A percentile compares a stretch with the other conserved stretches of the same genome.
phyloP scores from a whole-genome alignment of 2,888 invertebrate genomes.

The Drosophila eohydei region DNA sequence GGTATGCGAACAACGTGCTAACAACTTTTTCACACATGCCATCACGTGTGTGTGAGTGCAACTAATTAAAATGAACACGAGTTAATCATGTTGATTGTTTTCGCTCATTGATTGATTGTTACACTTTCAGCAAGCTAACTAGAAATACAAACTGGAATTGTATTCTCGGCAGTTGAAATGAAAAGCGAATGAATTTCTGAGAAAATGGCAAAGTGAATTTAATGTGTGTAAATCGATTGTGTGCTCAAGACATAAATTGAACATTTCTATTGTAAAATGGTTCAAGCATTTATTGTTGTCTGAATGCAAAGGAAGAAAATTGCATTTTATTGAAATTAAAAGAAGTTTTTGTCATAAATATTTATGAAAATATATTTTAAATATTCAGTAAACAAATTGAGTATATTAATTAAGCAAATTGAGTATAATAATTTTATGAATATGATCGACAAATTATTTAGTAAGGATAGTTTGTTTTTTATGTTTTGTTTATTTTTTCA shows the following conservation, averaged over 20 bases:
- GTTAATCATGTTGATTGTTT: constrained; percentile 81
- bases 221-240: background rate
- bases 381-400: too few species aligned
- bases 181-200: background rate
- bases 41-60: constrained; percentile 1
- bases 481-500: too few species aligned
- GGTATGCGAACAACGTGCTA: constrained; percentile 51
- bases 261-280: background rate
- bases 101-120: constrained; percentile 76
- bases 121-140: constrained; percentile 30
- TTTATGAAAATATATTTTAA: too few species aligned
- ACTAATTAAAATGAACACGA: constrained; percentile 80
- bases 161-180: constrained; percentile 2
- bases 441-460: too few species aligned
- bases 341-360: too few species aligned
- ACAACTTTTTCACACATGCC: constrained; percentile 62
- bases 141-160: constrained; percentile 15
- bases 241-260: background rate
- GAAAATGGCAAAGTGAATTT: background rate
- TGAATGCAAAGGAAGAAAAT: background rate
- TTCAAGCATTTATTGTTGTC: background rate
- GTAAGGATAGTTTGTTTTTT: too few species aligned
- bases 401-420: too few species aligned
- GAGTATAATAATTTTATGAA: too few species aligned
- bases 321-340: background rate